phyloP scores from a whole-genome alignment of 2,888 invertebrate species.

The Pemphredon lugubris region DNA sequence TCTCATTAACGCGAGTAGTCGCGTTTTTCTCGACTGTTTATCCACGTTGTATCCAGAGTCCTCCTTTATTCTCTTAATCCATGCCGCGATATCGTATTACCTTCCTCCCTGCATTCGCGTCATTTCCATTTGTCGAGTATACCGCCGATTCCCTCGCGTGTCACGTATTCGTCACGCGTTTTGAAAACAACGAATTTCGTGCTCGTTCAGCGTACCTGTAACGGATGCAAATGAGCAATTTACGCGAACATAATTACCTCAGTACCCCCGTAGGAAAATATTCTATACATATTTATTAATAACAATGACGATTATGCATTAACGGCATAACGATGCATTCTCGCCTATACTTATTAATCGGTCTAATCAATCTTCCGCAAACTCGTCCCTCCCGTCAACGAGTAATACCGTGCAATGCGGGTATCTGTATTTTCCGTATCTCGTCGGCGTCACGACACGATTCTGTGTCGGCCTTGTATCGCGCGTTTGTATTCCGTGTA shows the following conservation, averaged over 20 bases:
- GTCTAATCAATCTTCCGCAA: background rate
- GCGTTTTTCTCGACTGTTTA: conserved; percentile 37
- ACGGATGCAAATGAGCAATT: conserved; percentile 3
- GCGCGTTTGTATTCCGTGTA: background rate
- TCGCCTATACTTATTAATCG: conserved; percentile 6
- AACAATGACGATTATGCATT: conserved; percentile 2
- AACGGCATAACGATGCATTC: background rate
- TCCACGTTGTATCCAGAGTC: conserved; percentile 15
- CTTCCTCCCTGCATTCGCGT: background rate
- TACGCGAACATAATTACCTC: conserved; percentile 6
- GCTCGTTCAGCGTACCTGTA: background rate
- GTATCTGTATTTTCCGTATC: background rate
- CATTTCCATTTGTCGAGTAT: background rate
- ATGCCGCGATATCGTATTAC: background rate
- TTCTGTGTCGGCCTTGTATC: background rate
- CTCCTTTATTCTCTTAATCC: background rate
- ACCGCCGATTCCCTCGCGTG: background rate
- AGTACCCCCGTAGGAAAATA: background rate
- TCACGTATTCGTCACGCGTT: background rate
- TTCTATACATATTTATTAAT: conserved; percentile 2
- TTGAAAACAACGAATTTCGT: background rate
- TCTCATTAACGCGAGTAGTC: too few species aligned
- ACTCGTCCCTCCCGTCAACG: background rate
- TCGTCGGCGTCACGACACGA: background rate
- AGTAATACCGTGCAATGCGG: background rate